Evolutionary conservation across 2,797 vertebrate genomes (phyloP).

Genomic region (Mormyrus hasselquistii): DNA sequence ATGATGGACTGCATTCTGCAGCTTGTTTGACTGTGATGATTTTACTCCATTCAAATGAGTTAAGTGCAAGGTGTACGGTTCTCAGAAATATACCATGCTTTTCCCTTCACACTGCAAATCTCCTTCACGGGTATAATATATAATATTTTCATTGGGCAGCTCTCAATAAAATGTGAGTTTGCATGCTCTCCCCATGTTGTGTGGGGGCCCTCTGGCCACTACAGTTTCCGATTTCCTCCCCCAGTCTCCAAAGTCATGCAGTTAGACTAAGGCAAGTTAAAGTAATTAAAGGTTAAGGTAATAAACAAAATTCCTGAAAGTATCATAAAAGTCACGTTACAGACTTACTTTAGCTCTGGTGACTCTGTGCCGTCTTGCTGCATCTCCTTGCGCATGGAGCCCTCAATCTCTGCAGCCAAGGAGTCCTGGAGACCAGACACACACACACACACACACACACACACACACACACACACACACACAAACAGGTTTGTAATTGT

Average conservation of each 20-base stretch:
- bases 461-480: conserved; percentile 24
- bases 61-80: not conserved
- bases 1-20: not conserved
- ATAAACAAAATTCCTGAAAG: not conserved
- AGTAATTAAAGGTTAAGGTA: not conserved
- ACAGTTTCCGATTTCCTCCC: not conserved
- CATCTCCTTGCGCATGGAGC: conserved; percentile 92
- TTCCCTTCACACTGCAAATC: not conserved
- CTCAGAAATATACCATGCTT: not conserved
- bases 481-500: no score
- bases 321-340: not conserved
- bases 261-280: not conserved
- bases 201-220: not conserved
- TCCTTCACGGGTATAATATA: no score
- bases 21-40: not conserved
- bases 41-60: not conserved
- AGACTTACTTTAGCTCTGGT: conserved; percentile 74
- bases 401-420: conserved; percentile 96
- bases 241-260: not conserved
- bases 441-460: conserved; percentile 28
- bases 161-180: not conserved
- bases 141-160: no score
- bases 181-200: not conserved
- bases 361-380: conserved; percentile 80
- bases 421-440: conserved; percentile 73